Evolutionary conservation across 2,797 vertebrate species (phyloP), one percentile per base, ranked within the genome.

Genomic region (Macropus fuliginosus): DNA sequence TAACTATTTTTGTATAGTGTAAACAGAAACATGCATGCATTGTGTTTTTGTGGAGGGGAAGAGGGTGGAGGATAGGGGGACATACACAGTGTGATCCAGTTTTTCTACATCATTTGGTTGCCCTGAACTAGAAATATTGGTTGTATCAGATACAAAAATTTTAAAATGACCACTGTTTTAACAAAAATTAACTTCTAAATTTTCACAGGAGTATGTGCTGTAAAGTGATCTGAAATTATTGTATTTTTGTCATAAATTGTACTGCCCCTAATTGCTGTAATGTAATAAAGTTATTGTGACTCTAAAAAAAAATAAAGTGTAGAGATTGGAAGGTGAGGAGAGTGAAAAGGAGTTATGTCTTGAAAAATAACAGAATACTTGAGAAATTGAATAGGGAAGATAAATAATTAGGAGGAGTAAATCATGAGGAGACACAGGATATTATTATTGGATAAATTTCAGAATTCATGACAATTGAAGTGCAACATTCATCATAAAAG

Each of bases 1-100:
- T 99, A 99, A 99, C 99, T 99, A 99, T 99, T 99, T 99, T 99
- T 99, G 99, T 99, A 99, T 99, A 99, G 99, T 99, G 99, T 99
- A 99, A 99, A 99, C 99, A 98, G 99, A 99, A 99, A 99, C 99
- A 99, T 99, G 99, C 99, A 99, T 99, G 99, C 99, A 99, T 99
- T 99, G 99, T 99, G 99, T 99, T 99, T 99, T 97, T 27, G 24
- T 62, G 98, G 99, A 98, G 98, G 99, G 99, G 99, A 5, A 99
- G 99, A 2, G 46, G 46, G 46, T 46, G 46, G 46, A 46, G 46
- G 50, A 52, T 52, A 52, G 50, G 50, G 50, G 50, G 50, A 52
- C 99, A 99, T 99, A 99, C 99, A 99, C 99, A 99, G 98, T 99
- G 99, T 99, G 99, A 99, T 98, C 98, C 98, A 99, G 99, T 99